Conservation (phyloP, 2,797 vertebrate species). For the Anolis apletophallus region DNA sequence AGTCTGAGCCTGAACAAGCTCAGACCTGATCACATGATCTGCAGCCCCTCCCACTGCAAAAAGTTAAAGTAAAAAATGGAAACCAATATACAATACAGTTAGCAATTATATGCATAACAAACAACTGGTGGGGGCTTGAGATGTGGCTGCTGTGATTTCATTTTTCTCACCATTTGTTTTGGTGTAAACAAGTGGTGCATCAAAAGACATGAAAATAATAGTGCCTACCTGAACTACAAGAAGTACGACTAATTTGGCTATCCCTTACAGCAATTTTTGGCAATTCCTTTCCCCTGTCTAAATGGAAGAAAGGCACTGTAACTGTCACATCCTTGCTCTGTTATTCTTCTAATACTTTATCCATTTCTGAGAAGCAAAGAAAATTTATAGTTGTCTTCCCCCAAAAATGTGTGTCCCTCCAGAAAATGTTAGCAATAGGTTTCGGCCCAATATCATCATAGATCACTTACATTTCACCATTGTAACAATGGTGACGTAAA, state of each 20-base stretch:
- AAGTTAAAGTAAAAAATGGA: no score
- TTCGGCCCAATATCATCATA: conserved; percentile 58
- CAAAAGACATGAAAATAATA: background rate
- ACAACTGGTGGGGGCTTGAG: no score
- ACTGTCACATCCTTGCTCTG: background rate
- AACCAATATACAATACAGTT: no score
- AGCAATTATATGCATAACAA: no score
- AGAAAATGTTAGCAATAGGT: conserved; percentile 59
- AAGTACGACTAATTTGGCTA: background rate
- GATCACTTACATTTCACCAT: conserved; percentile 48
- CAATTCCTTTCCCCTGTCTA: background rate
- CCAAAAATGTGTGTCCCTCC: background rate
- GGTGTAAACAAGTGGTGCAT: background rate
- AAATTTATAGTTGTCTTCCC: background rate
- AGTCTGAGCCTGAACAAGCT: no score
- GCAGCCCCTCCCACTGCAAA: no score
- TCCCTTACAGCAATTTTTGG: background rate
- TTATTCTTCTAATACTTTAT: background rate
- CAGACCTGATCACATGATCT: no score
- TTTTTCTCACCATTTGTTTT: background rate
- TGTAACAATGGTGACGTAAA: conserved; percentile 60
- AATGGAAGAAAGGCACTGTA: background rate
- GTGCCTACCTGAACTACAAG: background rate
- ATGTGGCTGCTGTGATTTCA: background rate
- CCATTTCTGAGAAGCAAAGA: background rate